Conservation (phyloP, 2,797 vertebrate genomes). For the Hypotaenidia okinawae region DNA sequence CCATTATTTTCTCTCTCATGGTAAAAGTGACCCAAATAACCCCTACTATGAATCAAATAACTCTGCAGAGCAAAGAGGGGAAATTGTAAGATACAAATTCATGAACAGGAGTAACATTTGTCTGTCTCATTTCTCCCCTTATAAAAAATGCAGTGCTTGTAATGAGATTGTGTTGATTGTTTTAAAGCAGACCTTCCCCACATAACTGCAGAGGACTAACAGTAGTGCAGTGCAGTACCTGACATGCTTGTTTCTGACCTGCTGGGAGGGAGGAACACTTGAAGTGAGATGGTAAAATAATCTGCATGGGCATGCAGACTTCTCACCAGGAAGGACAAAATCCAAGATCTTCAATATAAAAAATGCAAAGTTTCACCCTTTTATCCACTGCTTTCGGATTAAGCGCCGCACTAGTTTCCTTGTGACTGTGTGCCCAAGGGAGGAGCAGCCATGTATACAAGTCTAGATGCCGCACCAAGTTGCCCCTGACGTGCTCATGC, state of each 20-base stretch:
- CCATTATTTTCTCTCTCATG: conserved; percentile 20
- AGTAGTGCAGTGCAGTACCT: not conserved
- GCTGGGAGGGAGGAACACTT: not conserved
- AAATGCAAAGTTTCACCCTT: not conserved
- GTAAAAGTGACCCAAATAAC: conserved; percentile 43
- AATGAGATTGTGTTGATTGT: not conserved
- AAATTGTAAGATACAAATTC: not conserved
- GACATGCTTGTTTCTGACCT: not conserved
- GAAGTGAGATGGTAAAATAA: not conserved
- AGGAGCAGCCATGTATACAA: not conserved
- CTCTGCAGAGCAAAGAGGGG: not conserved
- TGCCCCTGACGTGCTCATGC: not conserved
- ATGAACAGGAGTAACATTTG: not conserved
- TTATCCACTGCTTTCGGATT: not conserved
- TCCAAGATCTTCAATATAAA: not conserved
- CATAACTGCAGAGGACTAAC: not conserved
- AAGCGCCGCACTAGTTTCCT: not conserved
- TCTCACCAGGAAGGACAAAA: not conserved
- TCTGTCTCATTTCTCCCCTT: not conserved
- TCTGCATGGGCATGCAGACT: not conserved
- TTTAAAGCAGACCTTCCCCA: not conserved
- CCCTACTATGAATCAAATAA: conserved; percentile 37
- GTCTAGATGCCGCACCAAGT: not conserved
- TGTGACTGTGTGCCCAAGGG: not conserved
- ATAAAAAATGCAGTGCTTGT: not conserved